Base-by-base conservation (phyloP, 1,140 invertebrate genomes). In the Hycleus phaleratus region DNA sequence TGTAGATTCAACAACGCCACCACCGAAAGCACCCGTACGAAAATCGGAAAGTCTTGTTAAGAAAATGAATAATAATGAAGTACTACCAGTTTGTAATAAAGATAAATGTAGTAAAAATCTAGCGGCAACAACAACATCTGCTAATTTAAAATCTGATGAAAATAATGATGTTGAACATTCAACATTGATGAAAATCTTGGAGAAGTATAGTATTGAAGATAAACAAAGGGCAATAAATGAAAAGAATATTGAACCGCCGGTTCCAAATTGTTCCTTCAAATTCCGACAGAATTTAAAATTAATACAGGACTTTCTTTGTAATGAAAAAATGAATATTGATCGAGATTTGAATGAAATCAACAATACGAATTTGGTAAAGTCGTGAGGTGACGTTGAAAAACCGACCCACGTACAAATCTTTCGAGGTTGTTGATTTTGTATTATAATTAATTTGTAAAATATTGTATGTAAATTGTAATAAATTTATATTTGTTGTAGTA, bases 1-100 rank as follows among this genome's bases (percentile, higher is more conserved):
- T 32, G 32, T 2, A 5, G 32, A 32, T 32, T 32, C 32, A 32
- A 32, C 32, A 32, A 4, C 4, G 7, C 32, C 32, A 32, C 32
- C 32, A 38, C 71, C 71, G 4, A 62, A 63, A 52, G 61, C 63
- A 2, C 68, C 69, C 6, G 58, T 67, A 2, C 51, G 71, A 40
- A 63, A 60, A 49, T 59, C 66, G 0, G 70, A 73, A 49, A 67
- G 68, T 24, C 39, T 73, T 46, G 53, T 71, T 12, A 72, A 71
- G 52, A 72, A 71, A 56, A 63, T 66, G 40, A 66, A 65, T 45
- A 61, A 58, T 26, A 62, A 68, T 46, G 62, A 58, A 25, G 61
- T 59, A 39, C 18, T 18, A 18, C 38, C 38, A 51, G 8, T 58
- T 11, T 3, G 38, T 56, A 42, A 48, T 47, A 46, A 58, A 61